Conservation (phyloP, 2,888 invertebrate species). For the Xylocampa areola region DNA sequence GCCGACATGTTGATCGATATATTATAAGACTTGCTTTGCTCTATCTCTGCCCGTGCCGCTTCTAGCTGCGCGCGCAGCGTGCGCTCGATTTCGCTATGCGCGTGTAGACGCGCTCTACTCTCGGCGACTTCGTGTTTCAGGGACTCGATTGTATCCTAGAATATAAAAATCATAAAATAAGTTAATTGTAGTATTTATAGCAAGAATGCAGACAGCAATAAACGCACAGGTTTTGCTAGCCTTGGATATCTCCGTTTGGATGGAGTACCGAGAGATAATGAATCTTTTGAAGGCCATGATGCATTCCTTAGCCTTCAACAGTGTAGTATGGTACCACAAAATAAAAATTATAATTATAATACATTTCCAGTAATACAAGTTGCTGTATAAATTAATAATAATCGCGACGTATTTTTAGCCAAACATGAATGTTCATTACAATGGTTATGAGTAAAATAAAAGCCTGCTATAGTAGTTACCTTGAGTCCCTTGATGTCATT, state of each 20-base stretch:
- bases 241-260: background rate
- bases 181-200: constrained; percentile 3
- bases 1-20: constrained; percentile 52
- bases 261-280: background rate
- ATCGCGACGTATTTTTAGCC: constrained; percentile 28
- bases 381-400: constrained; percentile 37
- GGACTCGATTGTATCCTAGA: constrained; percentile 85
- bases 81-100: constrained; percentile 85
- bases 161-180: constrained; percentile 23
- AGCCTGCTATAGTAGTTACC: too few species aligned
- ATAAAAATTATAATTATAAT: constrained; percentile 32
- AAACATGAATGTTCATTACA: constrained; percentile 28
- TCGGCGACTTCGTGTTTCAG: constrained; percentile 86
- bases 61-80: constrained; percentile 84
- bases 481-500: constrained; percentile 85
- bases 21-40: constrained; percentile 59
- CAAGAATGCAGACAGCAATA: background rate
- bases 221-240: constrained; percentile 11
- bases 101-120: constrained; percentile 82
- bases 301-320: constrained; percentile 4
- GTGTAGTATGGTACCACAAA: constrained; percentile 5
- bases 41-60: constrained; percentile 80
- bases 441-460: too few species aligned
- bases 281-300: constrained; percentile 6
- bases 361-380: constrained; percentile 27